A percentile compares a stretch with the other conserved stretches of the same genome.
These are phyloP conservation scores for Phasianus colchicus DNA, from an alignment of 2,113 vertebrate species.

Conservation along the genomic window DNA sequence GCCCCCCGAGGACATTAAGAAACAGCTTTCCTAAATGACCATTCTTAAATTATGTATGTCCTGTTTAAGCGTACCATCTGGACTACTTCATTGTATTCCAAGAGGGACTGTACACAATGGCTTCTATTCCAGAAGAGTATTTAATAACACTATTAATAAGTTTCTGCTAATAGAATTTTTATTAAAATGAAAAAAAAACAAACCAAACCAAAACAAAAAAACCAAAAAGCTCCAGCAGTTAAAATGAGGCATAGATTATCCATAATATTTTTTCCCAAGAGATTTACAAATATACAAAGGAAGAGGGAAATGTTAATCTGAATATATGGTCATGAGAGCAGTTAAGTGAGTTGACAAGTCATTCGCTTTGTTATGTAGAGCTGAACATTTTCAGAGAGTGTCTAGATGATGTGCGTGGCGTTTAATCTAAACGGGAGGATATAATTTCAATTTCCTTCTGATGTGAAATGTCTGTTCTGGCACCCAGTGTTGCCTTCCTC, in stretches of 20 bases:
- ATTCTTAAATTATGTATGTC: slow-evolving; percentile 84
- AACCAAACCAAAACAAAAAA: neutral
- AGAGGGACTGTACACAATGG: slow-evolving; percentile 63
- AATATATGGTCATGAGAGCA: slow-evolving; percentile 39
- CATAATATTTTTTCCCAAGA: slow-evolving; percentile 43
- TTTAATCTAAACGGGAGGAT: slow-evolving; percentile 24
- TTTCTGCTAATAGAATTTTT: slow-evolving; percentile 75
- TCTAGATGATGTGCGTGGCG: slow-evolving; percentile 18
- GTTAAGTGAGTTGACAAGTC: slow-evolving; percentile 45
- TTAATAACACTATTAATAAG: slow-evolving; percentile 80
- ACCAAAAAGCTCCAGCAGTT: neutral
- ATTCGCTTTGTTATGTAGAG: slow-evolving; percentile 13
- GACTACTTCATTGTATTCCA: slow-evolving; percentile 67
- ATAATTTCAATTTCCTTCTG: slow-evolving; percentile 54
- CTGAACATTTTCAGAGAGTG: slow-evolving; percentile 27
- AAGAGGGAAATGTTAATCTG: slow-evolving; percentile 21
- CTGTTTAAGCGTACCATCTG: slow-evolving; percentile 82
- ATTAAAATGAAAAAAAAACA: slow-evolving; percentile 66
- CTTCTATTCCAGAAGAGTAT: slow-evolving; percentile 71
- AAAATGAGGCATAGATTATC: slow-evolving; percentile 54
- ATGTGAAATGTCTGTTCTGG: slow-evolving; percentile 50
- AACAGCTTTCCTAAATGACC: slow-evolving; percentile 81
- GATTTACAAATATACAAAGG: slow-evolving; percentile 46
- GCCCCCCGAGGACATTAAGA: slow-evolving; percentile 76
- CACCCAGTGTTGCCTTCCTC: slow-evolving; percentile 29